Base-by-base conservation (phyloP, 2,797 vertebrate genomes). In the Odontamblyopus rebecca region DNA sequence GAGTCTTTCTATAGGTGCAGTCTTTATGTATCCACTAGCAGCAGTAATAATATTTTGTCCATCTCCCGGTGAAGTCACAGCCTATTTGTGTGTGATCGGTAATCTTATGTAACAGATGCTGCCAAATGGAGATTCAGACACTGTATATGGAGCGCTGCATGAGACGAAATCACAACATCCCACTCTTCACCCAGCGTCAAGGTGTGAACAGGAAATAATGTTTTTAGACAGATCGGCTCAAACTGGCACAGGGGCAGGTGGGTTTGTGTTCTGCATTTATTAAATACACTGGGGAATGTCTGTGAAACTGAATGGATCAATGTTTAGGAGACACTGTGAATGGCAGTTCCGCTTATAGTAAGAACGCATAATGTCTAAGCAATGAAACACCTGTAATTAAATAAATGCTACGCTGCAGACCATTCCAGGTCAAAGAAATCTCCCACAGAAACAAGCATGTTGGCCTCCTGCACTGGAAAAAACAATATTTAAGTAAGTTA, bases 61-160 rank as follows among this genome's bases (percentile, higher is more conserved):
- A 74, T 83, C 75, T 64, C 63, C 38, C 12, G 2, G 71, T 41
- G 29, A 70, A 78, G 53, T 26, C 77, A 67, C 50, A 72, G 66
- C 18, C 70, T 72, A 67, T 70, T 70, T 71, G 77, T 57, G 68
- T 19, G 67, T 79, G 56, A 78, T 68, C 63, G 72, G 59, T 80
- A 78, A 80, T 64, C 59, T 88, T 89, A 81, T 64, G 53, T 76
- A 90, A 88, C 77, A 81, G 77, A 76, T 69, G 82, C 79, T 61
- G 53, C 32, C 68, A 67, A 35, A 62, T 18, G 74, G 74, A 72
- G 79, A 73, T 78, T 77, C 64, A 74, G 73, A 71, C 19, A 68
- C 65, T 13, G 61, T 35, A 35, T 62, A 62, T 61, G 16, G 61
- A 74, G 71, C 64, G 68, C 26, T 63, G 73, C 35, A 44, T 71